Base-by-base conservation (phyloP, 1,140 invertebrate species). In the Lasioglossum albipes region DNA sequence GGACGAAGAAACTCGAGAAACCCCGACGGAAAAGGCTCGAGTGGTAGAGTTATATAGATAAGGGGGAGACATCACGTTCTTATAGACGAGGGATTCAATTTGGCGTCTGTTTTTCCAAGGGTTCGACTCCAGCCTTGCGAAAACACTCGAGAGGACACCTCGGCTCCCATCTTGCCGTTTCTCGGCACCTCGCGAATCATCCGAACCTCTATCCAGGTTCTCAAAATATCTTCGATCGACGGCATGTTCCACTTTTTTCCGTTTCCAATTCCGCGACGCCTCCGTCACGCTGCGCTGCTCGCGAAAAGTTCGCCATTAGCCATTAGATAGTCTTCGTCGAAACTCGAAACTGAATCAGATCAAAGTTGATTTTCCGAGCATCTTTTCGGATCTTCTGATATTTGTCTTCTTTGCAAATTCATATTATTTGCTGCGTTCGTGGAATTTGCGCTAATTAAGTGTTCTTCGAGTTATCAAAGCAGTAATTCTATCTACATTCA, bases 61-160 rank as follows among this genome's bases (percentile, higher is more conserved):
- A 81, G 83, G 87, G 86, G 87, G 86, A 90, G 89, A 91, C 83
- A 83, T 85, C 88, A 84, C 84, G 87, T 89, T 91, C 88, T 90
- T 91, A 90, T 89, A 91, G 88, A 86, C 87, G 85, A 87, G 88
- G 90, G 91, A 93, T 93, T 93, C 93, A 93, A 93, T 93, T 93
- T 93, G 90, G 88, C 90, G 90, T 91, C 90, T 93, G 92, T 93
- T 93, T 92, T 93, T 93, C 91, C 89, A 93, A 93, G 91, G 92
- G 92, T 93, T 93, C 92, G 92, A 93, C 92, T 93, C 92, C 89
- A 86, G 90, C 84, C 92, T 93, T 93, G 92, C 89, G 81, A 92
- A 93, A 93, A 93, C 93, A 93, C 92, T 93, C 91, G 87, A 93
- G 69, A 83, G 89, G 91, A 93, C 92, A 93, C 91, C 91, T 93